Evolutionary conservation across 2,888 invertebrate species (phyloP).

Genomic region (Sinohyriopsis cumingii): DNA sequence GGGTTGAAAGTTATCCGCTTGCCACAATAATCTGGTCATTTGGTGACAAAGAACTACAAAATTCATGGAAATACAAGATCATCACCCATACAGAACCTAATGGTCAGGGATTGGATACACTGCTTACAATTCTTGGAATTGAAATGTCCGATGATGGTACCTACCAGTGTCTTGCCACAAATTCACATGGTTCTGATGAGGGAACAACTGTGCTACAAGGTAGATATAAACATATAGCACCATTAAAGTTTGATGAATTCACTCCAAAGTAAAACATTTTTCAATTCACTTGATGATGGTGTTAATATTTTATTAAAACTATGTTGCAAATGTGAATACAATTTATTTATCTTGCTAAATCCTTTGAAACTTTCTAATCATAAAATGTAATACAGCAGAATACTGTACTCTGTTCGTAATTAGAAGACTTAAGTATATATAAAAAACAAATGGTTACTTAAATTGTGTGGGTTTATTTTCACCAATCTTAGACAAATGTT

Average conservation of each 20-base stretch:
- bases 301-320: background rate
- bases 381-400: too few relatives aligned
- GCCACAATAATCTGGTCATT: slow-evolving; percentile 19
- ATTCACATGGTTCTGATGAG: slow-evolving; percentile 13
- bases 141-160: slow-evolving; percentile 19
- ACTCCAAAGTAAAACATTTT: background rate
- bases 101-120: slow-evolving; percentile 9
- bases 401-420: too few relatives aligned
- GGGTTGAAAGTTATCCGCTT: slow-evolving; percentile 21
- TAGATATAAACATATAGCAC: background rate
- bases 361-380: too few relatives aligned
- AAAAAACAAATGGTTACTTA: too few relatives aligned
- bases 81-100: slow-evolving; percentile 16
- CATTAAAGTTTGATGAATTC: background rate
- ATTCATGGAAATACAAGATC: slow-evolving; percentile 23
- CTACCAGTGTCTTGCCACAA: slow-evolving; percentile 25
- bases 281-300: background rate
- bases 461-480: too few relatives aligned
- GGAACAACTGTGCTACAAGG: background rate
- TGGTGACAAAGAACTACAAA: slow-evolving; percentile 6
- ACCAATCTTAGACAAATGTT: too few relatives aligned
- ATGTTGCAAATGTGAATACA: background rate
- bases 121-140: slow-evolving; percentile 13
- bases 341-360: background rate
- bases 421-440: too few relatives aligned